These are phyloP conservation scores for Tragelaphus imberbis DNA, from an alignment of 2,113 vertebrate genomes.

Conservation along the genomic window DNA sequence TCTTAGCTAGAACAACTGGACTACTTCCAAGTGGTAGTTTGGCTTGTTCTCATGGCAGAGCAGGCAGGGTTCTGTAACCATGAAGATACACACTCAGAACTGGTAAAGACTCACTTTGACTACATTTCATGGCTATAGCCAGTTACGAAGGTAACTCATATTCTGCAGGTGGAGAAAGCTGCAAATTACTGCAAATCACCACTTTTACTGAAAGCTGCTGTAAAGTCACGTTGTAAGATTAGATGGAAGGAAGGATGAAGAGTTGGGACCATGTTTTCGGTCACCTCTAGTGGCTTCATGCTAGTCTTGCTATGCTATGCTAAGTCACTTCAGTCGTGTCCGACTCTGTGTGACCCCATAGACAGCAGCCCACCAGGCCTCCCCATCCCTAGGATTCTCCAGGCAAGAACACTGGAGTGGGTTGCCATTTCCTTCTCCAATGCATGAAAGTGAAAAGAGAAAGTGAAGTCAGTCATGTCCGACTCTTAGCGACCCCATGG, in stretches of 20 bases:
- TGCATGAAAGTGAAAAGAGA: too few relatives aligned
- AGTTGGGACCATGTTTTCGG: background rate
- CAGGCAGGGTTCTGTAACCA: background rate
- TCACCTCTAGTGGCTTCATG: background rate
- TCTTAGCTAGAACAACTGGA: background rate
- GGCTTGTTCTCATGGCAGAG: background rate
- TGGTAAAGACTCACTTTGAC: background rate
- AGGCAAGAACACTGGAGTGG: too few relatives aligned
- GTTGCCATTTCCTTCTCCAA: too few relatives aligned
- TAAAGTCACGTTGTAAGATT: background rate
- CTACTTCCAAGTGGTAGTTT: background rate
- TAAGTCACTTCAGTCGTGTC: too few relatives aligned
- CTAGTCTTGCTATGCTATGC: too few relatives aligned
- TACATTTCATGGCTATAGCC: background rate
- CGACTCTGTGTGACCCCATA: too few relatives aligned
- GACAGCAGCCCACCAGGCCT: too few relatives aligned
- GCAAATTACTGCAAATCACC: background rate
- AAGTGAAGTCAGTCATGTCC: too few relatives aligned
- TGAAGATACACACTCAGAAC: background rate
- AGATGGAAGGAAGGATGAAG: background rate
- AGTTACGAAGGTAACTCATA: background rate
- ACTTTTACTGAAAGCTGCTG: background rate
- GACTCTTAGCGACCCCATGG: too few relatives aligned
- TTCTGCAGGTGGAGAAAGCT: background rate
- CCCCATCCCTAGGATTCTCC: too few relatives aligned